Conservation (phyloP, 2,113 vertebrate genomes). For the Psammodynastes pulverulentus region DNA sequence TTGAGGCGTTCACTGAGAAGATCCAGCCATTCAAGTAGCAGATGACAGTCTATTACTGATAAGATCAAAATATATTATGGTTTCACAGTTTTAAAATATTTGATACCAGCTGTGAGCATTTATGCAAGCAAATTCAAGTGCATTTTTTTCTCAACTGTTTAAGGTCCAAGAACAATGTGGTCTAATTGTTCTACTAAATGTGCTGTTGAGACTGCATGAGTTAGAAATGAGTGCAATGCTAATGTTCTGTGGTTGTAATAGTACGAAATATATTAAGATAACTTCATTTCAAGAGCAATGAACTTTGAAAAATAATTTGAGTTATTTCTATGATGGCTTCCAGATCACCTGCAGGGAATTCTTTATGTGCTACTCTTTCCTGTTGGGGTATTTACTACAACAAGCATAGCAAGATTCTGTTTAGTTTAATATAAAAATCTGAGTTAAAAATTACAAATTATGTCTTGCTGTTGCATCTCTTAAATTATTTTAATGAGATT, state of each 20-base stretch:
- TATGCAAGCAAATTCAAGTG: neutral
- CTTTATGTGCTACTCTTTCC: constrained; percentile 39
- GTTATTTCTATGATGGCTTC: constrained; percentile 44
- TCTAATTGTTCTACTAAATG: neutral
- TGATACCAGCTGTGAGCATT: neutral
- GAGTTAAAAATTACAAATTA: constrained; percentile 43
- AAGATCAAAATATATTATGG: neutral
- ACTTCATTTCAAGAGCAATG: constrained; percentile 30
- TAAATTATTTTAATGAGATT: constrained; percentile 58
- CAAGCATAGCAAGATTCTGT: constrained; percentile 41
- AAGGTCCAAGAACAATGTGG: neutral
- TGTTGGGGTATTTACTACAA: constrained; percentile 44
- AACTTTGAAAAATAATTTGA: constrained; percentile 51
- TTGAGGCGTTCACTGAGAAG: neutral
- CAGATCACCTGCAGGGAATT: constrained; percentile 43
- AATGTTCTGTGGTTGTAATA: constrained; percentile 26
- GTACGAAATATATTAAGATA: constrained; percentile 3
- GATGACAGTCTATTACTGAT: neutral
- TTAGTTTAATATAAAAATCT: constrained; percentile 55
- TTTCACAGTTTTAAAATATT: neutral
- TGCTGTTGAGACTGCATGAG: neutral
- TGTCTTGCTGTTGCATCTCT: constrained; percentile 40
- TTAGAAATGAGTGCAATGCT: constrained; percentile 16
- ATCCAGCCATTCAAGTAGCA: neutral
- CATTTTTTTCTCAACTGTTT: constrained; percentile 10